phyloP scores from a whole-genome alignment of 2,888 invertebrate genomes.

The Apoda limacodes region DNA sequence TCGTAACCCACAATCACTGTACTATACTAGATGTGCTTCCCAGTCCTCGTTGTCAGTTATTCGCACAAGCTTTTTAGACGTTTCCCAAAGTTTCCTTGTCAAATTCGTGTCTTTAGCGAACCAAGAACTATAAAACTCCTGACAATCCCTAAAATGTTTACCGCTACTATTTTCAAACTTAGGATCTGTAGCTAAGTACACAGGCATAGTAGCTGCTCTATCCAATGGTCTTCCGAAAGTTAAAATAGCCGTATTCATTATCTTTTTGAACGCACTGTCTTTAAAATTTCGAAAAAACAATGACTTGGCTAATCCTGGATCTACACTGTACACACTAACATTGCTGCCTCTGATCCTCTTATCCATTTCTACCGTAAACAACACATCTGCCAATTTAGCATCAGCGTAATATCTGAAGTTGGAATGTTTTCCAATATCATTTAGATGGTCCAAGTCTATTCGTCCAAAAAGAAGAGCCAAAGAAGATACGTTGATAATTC shows the following conservation, averaged over 20 bases:
- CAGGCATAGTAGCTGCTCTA: slow-evolving; percentile 37
- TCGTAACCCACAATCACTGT: no score
- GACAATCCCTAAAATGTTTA: slow-evolving; percentile 43
- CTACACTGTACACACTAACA: slow-evolving; percentile 82
- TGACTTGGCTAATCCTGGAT: slow-evolving; percentile 84
- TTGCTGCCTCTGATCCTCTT: slow-evolving; percentile 46
- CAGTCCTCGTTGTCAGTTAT: slow-evolving; percentile 38
- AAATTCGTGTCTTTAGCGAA: slow-evolving; percentile 41
- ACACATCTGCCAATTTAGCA: slow-evolving; percentile 38
- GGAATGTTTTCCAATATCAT: slow-evolving; percentile 73
- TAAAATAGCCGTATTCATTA: slow-evolving; percentile 28
- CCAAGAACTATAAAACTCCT: slow-evolving; percentile 44
- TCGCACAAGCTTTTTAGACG: slow-evolving; percentile 34
- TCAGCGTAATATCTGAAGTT: slow-evolving; percentile 70
- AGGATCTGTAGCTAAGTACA: slow-evolving; percentile 39
- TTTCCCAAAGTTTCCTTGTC: slow-evolving; percentile 32
- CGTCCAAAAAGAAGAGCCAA: slow-evolving; percentile 76
- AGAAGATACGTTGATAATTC: slow-evolving; percentile 42
- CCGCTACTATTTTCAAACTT: slow-evolving; percentile 34
- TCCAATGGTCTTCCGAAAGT: slow-evolving; percentile 31
- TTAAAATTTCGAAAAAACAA: slow-evolving; percentile 76
- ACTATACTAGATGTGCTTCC: no score
- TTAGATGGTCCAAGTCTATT: slow-evolving; percentile 77
- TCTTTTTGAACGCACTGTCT: slow-evolving; percentile 21
- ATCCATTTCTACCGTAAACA: slow-evolving; percentile 65